Evolutionary conservation across 2,797 vertebrate species (phyloP).

Genomic region (Malurus leucopterus): DNA sequence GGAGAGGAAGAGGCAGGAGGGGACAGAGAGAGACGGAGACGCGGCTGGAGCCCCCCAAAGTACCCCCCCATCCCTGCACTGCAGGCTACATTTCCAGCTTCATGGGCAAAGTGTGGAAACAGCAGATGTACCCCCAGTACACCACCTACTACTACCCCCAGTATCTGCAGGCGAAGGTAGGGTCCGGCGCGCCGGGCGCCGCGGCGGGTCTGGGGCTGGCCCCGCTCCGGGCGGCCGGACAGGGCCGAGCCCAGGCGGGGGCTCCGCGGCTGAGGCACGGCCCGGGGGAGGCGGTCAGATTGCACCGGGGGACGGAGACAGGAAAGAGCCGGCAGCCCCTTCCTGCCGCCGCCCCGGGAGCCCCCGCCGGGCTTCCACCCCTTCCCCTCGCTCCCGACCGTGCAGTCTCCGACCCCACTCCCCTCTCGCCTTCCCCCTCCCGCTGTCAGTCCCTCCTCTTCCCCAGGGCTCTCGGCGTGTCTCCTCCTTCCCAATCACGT

Average conservation of each 20-base stretch:
- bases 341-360: slow-evolving; percentile 38
- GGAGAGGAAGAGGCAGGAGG: slow-evolving; percentile 63
- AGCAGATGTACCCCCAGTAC: slow-evolving; percentile 88
- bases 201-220: slow-evolving; percentile 7
- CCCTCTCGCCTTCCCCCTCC: background rate
- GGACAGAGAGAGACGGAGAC: slow-evolving; percentile 10
- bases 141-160: slow-evolving; percentile 86
- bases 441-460: slow-evolving; percentile 12
- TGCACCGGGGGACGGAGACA: slow-evolving; percentile 39
- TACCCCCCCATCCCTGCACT: slow-evolving; percentile 70
- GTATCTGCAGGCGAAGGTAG: slow-evolving; percentile 85
- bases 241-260: slow-evolving; percentile 34
- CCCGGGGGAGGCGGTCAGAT: slow-evolving; percentile 42
- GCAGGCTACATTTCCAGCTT: slow-evolving; percentile 79
- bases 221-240: slow-evolving; percentile 28
- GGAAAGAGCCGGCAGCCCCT: slow-evolving; percentile 64
- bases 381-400: background rate
- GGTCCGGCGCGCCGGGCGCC: background rate
- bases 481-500: slow-evolving; percentile 53
- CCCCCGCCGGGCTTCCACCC: background rate
- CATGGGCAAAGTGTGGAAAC: slow-evolving; percentile 87
- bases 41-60: slow-evolving; percentile 65
- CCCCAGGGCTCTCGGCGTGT: slow-evolving; percentile 12
- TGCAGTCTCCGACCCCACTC: background rate
- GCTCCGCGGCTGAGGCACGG: slow-evolving; percentile 30